Evolutionary conservation across 1,140 invertebrate genomes (phyloP), one percentile per base, ranked within the genome.

Genomic region (Habropoda laboriosa): DNA sequence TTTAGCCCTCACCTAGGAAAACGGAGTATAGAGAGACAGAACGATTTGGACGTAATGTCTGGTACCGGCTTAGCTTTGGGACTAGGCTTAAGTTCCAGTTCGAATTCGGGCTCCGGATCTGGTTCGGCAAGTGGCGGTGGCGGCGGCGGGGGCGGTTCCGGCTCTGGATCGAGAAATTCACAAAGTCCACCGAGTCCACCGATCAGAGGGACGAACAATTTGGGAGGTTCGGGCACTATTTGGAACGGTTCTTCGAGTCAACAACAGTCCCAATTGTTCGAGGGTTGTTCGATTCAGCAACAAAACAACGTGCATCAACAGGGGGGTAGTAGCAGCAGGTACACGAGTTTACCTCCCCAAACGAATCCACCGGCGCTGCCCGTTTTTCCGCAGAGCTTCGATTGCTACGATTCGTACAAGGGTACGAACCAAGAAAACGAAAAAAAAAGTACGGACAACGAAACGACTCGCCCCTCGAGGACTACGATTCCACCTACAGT

Each of bases 391-490:
- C 91, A 92, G 64, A 88, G 89, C 1, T 93, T 91, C 74, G 90
- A 87, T 68, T 90, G 92, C 53, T 93, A 92, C 49, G 92, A 93
- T 1, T 51, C 45, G 30, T 93, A 92, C 71, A 92, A 93, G 80
- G 38, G 27, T 21, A 88, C n/a, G n/a, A n/a, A 89, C 66, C 89
- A 92, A 76, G 93, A 93, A 60, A 93, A 93, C 71, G 93, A 93
- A 38, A 94, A 94, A 70, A 93, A 94, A 86, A 94, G 93, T 93
- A 93, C 61, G 93, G 92, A 0, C 91, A 84, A 10, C 85, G 92
- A 7, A 93, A 93, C 68, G 89, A 89, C 7, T 79, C 90, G 1
- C 74, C 84, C 6, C 18, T 63, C 18, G 89, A 89, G 7, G 89
- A 93, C 55, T 91, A 87, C 38, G 86, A 83, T 58, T 92, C 90